These are phyloP conservation scores for Phymanthus crucifer DNA, from an alignment of 92 coral and sea anemone genomes.

Conservation along the genomic window DNA sequence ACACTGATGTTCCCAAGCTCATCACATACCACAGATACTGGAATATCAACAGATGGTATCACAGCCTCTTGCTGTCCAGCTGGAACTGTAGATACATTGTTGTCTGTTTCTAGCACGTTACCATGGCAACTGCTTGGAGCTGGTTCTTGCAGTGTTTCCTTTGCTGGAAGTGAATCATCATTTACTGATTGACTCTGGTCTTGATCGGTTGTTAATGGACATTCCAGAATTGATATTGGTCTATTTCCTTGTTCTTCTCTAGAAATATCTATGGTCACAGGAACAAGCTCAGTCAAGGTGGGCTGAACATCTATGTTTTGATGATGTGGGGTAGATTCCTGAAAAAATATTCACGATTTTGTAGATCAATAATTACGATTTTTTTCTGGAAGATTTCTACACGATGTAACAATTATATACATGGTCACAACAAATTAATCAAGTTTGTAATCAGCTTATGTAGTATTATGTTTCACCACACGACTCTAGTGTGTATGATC, in stretches of 20 bases:
- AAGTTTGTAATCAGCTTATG: too few species aligned
- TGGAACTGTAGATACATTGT: not conserved
- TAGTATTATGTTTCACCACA: too few species aligned
- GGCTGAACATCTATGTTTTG: not conserved
- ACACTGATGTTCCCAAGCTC: not conserved
- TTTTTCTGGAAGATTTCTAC: too few species aligned
- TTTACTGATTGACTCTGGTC: not conserved
- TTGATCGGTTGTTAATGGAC: not conserved
- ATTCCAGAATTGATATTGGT: not conserved
- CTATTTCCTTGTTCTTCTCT: not conserved
- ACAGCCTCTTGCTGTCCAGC: not conserved
- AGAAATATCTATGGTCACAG: not conserved
- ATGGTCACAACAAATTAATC: too few species aligned
- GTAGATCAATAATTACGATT: too few species aligned
- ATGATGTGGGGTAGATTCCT: too few species aligned
- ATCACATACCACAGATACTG: too few species aligned
- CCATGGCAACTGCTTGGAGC: conserved; percentile 3
- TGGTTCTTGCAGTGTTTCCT: not conserved
- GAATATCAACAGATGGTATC: not conserved
- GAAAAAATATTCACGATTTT: too few species aligned
- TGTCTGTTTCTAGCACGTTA: not conserved
- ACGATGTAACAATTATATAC: too few species aligned
- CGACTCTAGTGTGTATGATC: too few species aligned
- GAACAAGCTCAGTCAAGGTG: not conserved
- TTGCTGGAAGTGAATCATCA: too few species aligned